A percentile compares a stretch with the other conserved stretches of the same genome.
These are phyloP conservation scores for Sarcoramphus papa DNA, from an alignment of 2,797 vertebrate species.

Conservation along the genomic window DNA sequence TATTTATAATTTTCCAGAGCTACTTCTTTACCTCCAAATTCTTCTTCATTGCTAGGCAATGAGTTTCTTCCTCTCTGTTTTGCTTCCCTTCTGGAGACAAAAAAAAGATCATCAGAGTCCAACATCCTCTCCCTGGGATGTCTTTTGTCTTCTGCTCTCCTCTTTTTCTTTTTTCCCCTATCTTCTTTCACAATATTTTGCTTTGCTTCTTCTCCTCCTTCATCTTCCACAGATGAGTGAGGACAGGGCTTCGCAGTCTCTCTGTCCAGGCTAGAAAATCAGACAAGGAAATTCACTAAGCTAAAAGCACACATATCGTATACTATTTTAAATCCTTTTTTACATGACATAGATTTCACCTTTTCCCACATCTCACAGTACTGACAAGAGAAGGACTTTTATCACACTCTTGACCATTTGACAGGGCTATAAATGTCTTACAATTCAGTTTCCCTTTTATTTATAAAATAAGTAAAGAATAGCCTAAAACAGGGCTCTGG, in stretches of 20 bases:
- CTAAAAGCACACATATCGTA: not conserved
- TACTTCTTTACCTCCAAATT: not conserved
- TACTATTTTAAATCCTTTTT: not conserved
- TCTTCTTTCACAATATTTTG: not conserved
- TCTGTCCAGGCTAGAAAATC: constrained; percentile 32
- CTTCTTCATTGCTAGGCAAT: not conserved
- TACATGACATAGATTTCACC: not conserved
- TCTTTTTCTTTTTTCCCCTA: not conserved
- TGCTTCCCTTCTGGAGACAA: not conserved
- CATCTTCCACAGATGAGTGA: not conserved
- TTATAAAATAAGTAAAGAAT: not conserved
- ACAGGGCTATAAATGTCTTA: not conserved
- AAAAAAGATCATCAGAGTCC: not conserved
- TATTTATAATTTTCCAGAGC: not conserved
- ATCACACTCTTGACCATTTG: not conserved
- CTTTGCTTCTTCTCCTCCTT: not conserved
- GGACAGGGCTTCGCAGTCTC: not conserved
- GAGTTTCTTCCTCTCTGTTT: not conserved
- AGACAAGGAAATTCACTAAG: not conserved
- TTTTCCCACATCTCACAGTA: not conserved
- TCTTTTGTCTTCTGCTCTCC: not conserved
- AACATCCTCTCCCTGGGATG: not conserved
- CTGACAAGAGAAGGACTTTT: not conserved
- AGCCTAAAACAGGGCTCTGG: not conserved
- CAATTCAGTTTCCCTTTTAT: not conserved